Conservation (phyloP, 1,140 invertebrate genomes). For the Tachypleus tridentatus region DNA sequence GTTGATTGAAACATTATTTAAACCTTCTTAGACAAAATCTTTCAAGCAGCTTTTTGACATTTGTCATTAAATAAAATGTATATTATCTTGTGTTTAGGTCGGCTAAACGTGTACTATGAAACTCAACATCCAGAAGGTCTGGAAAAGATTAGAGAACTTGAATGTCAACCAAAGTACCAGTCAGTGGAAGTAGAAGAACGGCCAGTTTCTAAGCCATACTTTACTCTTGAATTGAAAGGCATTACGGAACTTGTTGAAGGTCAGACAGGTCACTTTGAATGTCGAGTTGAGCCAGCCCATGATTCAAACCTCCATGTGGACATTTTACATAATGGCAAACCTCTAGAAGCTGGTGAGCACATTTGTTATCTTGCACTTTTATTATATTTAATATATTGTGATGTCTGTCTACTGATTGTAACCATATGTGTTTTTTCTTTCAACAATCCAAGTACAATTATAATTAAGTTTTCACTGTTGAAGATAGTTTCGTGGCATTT, state of each 20-base stretch:
- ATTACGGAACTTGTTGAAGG: conserved; percentile 66
- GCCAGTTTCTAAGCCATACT: conserved; percentile 64
- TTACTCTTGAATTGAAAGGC: conserved; percentile 72
- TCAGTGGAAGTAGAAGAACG: conserved; percentile 46
- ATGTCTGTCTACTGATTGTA: too few relatives aligned
- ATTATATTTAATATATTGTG: conserved; percentile 38
- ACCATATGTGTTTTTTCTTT: too few relatives aligned
- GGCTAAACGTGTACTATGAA: conserved; percentile 69
- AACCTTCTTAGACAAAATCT: too few relatives aligned
- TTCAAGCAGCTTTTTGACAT: too few relatives aligned
- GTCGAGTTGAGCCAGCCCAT: conserved; percentile 69
- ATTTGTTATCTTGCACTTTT: neutral
- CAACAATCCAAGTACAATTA: too few relatives aligned
- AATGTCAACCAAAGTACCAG: conserved; percentile 47
- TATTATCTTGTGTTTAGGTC: conserved; percentile 31
- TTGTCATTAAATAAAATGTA: too few relatives aligned
- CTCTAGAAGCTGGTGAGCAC: conserved; percentile 40
- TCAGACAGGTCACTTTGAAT: conserved; percentile 60
- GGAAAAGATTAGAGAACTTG: conserved; percentile 81
- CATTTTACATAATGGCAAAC: conserved; percentile 50
- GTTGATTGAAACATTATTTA: too few relatives aligned
- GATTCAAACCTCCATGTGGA: conserved; percentile 79
- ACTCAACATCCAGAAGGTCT: conserved; percentile 90
- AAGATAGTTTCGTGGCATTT: too few relatives aligned
- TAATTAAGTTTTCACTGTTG: too few relatives aligned